Conservation (phyloP, 92 coral and sea anemone genomes). For the Zoanthus gigantus region DNA sequence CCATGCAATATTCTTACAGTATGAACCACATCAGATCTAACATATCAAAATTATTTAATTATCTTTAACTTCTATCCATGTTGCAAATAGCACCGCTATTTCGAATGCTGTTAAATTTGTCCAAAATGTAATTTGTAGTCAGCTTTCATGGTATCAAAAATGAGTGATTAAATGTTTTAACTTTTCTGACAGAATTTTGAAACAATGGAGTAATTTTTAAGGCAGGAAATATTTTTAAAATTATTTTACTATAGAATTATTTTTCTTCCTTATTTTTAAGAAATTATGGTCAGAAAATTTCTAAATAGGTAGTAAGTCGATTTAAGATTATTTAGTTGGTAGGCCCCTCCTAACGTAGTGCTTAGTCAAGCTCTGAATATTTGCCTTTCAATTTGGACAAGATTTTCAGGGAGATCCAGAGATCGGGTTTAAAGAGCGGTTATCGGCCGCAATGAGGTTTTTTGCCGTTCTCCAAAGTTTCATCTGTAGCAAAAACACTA, state of each 20-base stretch:
- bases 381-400: slow-evolving; percentile 45
- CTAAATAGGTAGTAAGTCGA: not conserved
- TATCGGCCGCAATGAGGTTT: slow-evolving; percentile 44
- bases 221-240: not conserved
- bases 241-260: not conserved
- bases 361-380: slow-evolving; percentile 48
- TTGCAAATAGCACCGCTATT: not conserved
- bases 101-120: not conserved
- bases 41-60: not conserved
- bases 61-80: not conserved
- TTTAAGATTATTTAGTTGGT: not conserved
- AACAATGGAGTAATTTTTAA: not conserved
- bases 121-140: not conserved
- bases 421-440: slow-evolving; percentile 21
- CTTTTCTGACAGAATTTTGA: not conserved
- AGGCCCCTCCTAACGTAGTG: slow-evolving; percentile 25
- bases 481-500: slow-evolving; percentile 54
- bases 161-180: not conserved
- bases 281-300: not conserved
- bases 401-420: not conserved
- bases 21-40: not conserved
- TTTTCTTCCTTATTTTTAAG: not conserved
- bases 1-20: not conserved
- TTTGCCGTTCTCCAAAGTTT: slow-evolving; percentile 4
- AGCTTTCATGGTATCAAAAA: not conserved